These are phyloP conservation scores for Percopsis transmontana DNA, from an alignment of 2,113 vertebrate genomes.

Conservation along the genomic window DNA sequence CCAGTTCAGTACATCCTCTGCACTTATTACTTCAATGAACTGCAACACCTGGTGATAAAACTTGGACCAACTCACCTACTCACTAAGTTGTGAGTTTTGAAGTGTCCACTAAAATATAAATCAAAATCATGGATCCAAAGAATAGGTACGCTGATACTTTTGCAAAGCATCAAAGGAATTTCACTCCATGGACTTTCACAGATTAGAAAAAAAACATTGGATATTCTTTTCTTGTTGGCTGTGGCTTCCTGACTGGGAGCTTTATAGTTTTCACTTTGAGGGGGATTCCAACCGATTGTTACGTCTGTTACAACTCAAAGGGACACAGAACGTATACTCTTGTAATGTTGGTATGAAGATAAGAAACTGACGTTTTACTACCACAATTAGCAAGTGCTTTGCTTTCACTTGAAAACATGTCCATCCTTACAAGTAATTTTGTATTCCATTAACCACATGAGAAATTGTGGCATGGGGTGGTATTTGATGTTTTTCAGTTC, in stretches of 20 bases:
- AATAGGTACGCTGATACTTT: constrained; percentile 8
- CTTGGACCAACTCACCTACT: constrained; percentile 40
- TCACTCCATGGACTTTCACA: constrained; percentile 35
- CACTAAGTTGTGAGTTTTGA: constrained; percentile 35
- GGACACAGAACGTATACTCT: neutral
- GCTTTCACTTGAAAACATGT: neutral
- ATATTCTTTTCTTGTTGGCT: neutral
- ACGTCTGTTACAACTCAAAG: constrained; percentile 5
- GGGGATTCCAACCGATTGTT: neutral
- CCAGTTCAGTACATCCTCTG: constrained; percentile 43
- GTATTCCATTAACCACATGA: no score
- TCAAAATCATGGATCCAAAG: constrained; percentile 27
- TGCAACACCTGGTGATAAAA: constrained; percentile 36
- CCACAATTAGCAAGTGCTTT: neutral
- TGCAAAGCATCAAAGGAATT: constrained; percentile 32
- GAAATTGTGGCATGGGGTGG: no score
- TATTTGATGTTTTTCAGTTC: no score
- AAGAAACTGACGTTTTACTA: neutral
- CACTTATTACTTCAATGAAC: constrained; percentile 45
- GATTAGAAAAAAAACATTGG: constrained; percentile 18
- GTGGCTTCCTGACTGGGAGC: no score
- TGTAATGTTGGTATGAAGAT: neutral
- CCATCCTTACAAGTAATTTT: no score
- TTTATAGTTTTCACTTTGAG: neutral
- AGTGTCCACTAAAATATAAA: constrained; percentile 39